These are phyloP conservation scores for Cephalotes varians DNA, from an alignment of 2,888 invertebrate species.

Conservation along the genomic window DNA sequence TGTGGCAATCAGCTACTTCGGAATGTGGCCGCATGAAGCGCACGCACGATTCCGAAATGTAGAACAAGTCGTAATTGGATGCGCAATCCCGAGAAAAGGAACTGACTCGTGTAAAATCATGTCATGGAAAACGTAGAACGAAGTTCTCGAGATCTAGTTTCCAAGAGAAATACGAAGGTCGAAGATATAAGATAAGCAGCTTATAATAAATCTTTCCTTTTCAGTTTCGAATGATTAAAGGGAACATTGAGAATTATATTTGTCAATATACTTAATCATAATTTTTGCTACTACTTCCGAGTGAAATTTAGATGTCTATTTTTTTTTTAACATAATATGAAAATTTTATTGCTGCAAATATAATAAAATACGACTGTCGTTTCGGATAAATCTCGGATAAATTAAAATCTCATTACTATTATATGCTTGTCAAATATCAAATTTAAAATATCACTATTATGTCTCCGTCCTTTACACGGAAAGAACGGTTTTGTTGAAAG, in stretches of 20 bases:
- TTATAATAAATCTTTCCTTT: not conserved
- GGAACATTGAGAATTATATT: not conserved
- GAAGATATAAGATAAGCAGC: not conserved
- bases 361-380: not conserved
- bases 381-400: too few relatives aligned
- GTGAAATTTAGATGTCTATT: not conserved
- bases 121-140: not conserved
- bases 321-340: not conserved
- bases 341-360: not conserved
- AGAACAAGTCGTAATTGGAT: not conserved
- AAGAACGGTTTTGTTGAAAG: too few relatives aligned
- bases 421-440: not conserved
- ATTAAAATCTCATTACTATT: constrained; percentile 12
- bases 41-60: not conserved
- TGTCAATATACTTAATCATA: not conserved
- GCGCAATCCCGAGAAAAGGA: too few relatives aligned
- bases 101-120: not conserved
- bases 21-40: not conserved
- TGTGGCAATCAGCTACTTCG: not conserved
- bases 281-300: not conserved
- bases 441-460: not conserved
- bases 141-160: not conserved
- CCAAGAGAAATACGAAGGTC: not conserved
- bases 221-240: not conserved
- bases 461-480: too few relatives aligned